Conservation (phyloP, 2,888 invertebrate genomes). For the Lampropteryx suffumata region DNA sequence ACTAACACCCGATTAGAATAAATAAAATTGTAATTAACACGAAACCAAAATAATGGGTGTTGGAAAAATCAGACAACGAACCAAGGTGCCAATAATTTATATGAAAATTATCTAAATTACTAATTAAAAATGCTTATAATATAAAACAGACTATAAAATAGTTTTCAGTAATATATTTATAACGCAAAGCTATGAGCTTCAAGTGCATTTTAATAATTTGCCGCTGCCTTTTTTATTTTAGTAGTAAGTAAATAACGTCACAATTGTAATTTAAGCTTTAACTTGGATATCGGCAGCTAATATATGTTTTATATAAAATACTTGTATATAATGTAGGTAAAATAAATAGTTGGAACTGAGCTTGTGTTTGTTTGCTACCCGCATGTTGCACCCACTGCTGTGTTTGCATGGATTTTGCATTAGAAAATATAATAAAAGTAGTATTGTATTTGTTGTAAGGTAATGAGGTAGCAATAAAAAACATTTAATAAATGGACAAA, state of each 20-base stretch:
- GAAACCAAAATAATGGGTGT: slow-evolving; percentile 24
- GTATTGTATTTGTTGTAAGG: no score
- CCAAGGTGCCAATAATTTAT: slow-evolving; percentile 5
- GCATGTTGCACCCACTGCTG: slow-evolving; percentile 52
- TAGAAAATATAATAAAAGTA: no score
- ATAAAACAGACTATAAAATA: background rate
- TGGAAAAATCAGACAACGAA: slow-evolving; percentile 20
- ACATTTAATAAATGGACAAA: no score
- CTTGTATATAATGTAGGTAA: slow-evolving; percentile 41
- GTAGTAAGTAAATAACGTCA: slow-evolving; percentile 34
- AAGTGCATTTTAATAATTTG: slow-evolving; percentile 3
- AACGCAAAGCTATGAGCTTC: slow-evolving; percentile 5
- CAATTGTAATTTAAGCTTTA: slow-evolving; percentile 48
- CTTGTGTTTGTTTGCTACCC: slow-evolving; percentile 64
- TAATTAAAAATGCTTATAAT: slow-evolving; percentile 3
- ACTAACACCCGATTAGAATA: slow-evolving; percentile 10
- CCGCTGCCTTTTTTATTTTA: slow-evolving; percentile 3
- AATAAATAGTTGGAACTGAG: slow-evolving; percentile 60
- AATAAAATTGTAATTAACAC: slow-evolving; percentile 15
- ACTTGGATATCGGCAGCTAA: slow-evolving; percentile 36
- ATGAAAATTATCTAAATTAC: background rate
- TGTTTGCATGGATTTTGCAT: slow-evolving; percentile 37
- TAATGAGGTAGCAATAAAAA: no score
- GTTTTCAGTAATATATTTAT: background rate
- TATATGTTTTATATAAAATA: slow-evolving; percentile 19